Evolutionary conservation across 2,113 vertebrate species (phyloP).

Genomic region (Coptodon bakossiorum): DNA sequence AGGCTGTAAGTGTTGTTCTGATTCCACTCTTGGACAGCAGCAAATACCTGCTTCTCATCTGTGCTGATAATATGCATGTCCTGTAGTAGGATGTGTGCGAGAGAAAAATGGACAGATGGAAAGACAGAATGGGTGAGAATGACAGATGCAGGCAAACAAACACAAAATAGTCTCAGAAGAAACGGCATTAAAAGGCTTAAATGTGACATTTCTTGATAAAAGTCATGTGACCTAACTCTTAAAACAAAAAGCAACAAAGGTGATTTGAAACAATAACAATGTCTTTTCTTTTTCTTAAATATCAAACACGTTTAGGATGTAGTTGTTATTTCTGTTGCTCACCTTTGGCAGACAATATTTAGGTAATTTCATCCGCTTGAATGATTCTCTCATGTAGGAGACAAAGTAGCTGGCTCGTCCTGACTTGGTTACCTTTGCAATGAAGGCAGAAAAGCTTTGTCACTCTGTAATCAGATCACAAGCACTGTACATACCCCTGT

Average conservation of each 20-base stretch:
- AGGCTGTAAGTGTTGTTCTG: constrained; percentile 94
- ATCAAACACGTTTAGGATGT: neutral
- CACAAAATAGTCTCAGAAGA: neutral
- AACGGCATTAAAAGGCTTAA: neutral
- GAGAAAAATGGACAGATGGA: neutral
- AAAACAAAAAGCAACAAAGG: neutral
- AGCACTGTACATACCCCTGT: neutral
- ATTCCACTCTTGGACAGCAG: constrained; percentile 96
- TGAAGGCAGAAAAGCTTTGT: constrained; percentile 2
- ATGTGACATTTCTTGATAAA: neutral
- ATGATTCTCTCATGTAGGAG: constrained; percentile 90
- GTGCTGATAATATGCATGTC: constrained; percentile 99
- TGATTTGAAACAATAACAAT: neutral
- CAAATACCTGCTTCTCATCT: constrained; percentile 91
- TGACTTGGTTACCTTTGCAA: constrained; percentile 83
- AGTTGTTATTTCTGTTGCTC: constrained; percentile 18
- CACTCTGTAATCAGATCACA: neutral
- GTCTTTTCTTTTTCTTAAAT: neutral
- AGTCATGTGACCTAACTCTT: neutral
- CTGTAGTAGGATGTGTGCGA: constrained; percentile 51
- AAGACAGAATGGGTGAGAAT: neutral
- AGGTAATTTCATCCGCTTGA: constrained; percentile 90
- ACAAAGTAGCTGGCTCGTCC: constrained; percentile 94
- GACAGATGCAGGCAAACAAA: neutral
- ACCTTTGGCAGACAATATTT: constrained; percentile 98